Evolutionary conservation across 2,888 invertebrate genomes (phyloP), one percentile per base, ranked within the genome.

Genomic region (Melitaea athalia): DNA sequence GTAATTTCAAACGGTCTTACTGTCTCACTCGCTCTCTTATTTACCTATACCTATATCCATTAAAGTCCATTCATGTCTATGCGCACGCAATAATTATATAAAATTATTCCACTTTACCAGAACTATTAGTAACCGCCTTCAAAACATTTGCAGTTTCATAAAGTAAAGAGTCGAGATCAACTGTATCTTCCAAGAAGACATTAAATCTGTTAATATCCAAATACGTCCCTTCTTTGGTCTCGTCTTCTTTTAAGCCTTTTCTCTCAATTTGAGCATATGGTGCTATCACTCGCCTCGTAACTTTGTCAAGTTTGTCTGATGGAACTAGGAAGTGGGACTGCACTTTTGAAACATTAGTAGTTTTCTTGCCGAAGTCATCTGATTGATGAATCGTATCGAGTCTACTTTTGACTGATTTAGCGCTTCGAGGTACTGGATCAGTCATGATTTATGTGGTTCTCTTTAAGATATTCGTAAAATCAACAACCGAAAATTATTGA

Each of bases 71-170:
- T n/a, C n/a, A n/a, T n/a, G n/a, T n/a, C n/a, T n/a, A n/a, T n/a
- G n/a, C n/a, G n/a, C n/a, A n/a, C n/a, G n/a, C n/a, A n/a, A 8
- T 15, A n/a, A 52, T 11, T 38, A 38, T 38, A 38, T 24, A 38
- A n/a, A 38, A 15, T n/a, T 33, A 42, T 57, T 11, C 15, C 38
- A 57, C 7, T 65, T 81, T 79, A 94, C 94, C 94, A 72, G 92
- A 89, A 75, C 94, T 94, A 60, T 92, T 90, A 0, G 94, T 94
- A 6, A 93, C 88, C 4, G 87, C 86, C 79, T 93, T 94, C 74
- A 94, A 80, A 12, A 94, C 93, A 79, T 93, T 90, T 11, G 93
- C 92, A 10, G 94, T 94, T 79, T 95, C 94, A 67, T 92, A 93
- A 66, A 95, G 77, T 49, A 94, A 79, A 0, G 92, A 86, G 43